These are phyloP conservation scores for Acronicta alni DNA, from an alignment of 2,888 invertebrate species.

Conservation along the genomic window DNA sequence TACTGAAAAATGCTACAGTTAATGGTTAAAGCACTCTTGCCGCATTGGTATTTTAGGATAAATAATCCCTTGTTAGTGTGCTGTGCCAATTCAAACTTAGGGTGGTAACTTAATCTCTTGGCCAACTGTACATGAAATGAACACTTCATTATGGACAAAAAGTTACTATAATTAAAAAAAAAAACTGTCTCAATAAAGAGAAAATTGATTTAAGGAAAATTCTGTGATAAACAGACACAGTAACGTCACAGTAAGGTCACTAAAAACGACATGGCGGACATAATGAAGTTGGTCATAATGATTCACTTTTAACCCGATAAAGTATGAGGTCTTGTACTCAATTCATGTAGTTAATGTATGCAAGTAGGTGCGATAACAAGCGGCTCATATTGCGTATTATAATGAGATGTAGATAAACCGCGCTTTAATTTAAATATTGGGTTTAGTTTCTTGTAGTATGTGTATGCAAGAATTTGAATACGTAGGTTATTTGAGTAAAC, in stretches of 20 bases:
- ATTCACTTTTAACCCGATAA: conserved; percentile 4
- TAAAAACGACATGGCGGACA: neutral
- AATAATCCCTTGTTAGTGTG: too few relatives aligned
- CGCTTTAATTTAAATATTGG: conserved; percentile 55
- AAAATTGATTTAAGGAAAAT: too few relatives aligned
- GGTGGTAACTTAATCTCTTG: too few relatives aligned
- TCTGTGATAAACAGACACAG: too few relatives aligned
- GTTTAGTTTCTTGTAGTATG: conserved; percentile 49
- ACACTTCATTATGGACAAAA: too few relatives aligned
- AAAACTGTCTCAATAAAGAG: too few relatives aligned
- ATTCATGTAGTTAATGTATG: conserved; percentile 17
- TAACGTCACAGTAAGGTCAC: neutral
- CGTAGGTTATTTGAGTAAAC: conserved; percentile 44
- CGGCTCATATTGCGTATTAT: conserved; percentile 49
- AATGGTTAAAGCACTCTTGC: neutral
- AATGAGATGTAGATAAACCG: conserved; percentile 59
- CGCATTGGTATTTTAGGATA: too few relatives aligned
- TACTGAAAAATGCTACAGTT: neutral
- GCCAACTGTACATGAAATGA: too few relatives aligned
- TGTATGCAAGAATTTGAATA: conserved; percentile 50
- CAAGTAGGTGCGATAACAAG: conserved; percentile 33
- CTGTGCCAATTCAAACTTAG: too few relatives aligned
- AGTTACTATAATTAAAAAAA: too few relatives aligned
- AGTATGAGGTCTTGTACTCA: conserved; percentile 3
- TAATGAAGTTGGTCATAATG: neutral